A percentile compares a stretch with the other conserved stretches of the same genome.
Evolutionary conservation across 2,113 vertebrate species (phyloP).

Genomic region (Ceuthmochares aereus): DNA sequence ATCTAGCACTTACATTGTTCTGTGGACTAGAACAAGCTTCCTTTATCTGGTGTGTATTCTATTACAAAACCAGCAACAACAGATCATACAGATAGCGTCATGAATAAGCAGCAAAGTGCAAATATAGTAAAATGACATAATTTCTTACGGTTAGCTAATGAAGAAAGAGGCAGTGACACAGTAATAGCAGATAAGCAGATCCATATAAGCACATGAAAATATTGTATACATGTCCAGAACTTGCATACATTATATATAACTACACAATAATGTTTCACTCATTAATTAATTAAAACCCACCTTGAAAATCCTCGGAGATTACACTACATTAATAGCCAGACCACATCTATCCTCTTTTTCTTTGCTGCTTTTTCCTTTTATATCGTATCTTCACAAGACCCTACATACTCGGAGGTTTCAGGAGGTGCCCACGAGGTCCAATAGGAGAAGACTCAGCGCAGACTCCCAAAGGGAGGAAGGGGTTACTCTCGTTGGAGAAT

Average conservation of each 20-base stretch:
- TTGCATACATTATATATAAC: accelerated
- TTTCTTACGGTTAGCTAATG: background rate
- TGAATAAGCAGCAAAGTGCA: background rate
- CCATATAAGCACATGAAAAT: background rate
- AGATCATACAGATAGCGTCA: accelerated
- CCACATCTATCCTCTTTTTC: background rate
- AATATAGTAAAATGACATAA: background rate
- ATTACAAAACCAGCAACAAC: background rate
- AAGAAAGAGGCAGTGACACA: background rate
- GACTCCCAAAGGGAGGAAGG: background rate
- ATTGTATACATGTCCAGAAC: background rate
- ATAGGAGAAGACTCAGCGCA: background rate
- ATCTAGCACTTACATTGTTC: background rate
- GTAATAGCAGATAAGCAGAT: background rate
- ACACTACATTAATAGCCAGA: background rate
- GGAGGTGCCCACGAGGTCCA: background rate
- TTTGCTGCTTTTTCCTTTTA: background rate
- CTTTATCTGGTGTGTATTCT: background rate
- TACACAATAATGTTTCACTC: background rate
- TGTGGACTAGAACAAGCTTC: background rate
- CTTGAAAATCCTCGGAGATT: background rate
- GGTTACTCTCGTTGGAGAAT: background rate
- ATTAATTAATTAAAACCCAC: background rate
- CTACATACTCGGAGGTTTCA: background rate
- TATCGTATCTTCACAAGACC: accelerated